Evolutionary conservation across 1,140 invertebrate species (phyloP).

Genomic region (Drosophila ananassae): DNA sequence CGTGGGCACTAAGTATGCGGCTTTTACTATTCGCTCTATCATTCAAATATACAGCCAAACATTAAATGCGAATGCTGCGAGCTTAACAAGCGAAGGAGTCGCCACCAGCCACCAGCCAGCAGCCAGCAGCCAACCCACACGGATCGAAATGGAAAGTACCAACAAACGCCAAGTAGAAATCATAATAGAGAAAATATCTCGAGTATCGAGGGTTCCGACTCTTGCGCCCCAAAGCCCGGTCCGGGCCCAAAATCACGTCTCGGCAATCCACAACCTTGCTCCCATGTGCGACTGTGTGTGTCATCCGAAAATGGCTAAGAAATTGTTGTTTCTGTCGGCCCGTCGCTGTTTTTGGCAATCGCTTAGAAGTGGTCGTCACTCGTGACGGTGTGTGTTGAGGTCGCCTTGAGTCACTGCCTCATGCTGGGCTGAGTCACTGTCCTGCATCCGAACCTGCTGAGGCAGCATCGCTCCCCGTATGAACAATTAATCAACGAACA

Average conservation of each 20-base stretch:
- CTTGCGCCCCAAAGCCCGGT: slow-evolving; percentile 6
- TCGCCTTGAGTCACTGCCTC: slow-evolving; percentile 10
- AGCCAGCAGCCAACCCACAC: slow-evolving; percentile 21
- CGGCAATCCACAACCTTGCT: slow-evolving; percentile 43
- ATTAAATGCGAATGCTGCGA: slow-evolving; percentile 48
- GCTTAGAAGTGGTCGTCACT: slow-evolving; percentile 62
- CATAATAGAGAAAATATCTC: slow-evolving; percentile 19
- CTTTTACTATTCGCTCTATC: slow-evolving; percentile 61
- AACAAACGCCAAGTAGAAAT: slow-evolving; percentile 3
- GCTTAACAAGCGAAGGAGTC: slow-evolving; percentile 8
- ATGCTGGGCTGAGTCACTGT: slow-evolving; percentile 55
- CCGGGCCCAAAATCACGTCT: slow-evolving; percentile 61
- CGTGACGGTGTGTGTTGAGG: slow-evolving; percentile 25
- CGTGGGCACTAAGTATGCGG: slow-evolving; percentile 77
- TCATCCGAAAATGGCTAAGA: slow-evolving; percentile 69
- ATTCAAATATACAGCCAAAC: slow-evolving; percentile 69
- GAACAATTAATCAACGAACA: slow-evolving; percentile 17
- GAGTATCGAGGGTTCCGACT: slow-evolving; percentile 1
- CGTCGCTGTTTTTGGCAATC: slow-evolving; percentile 61
- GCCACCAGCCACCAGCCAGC: no score
- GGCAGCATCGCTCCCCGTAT: slow-evolving; percentile 25
- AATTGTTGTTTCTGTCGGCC: slow-evolving; percentile 27
- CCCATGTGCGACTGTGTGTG: slow-evolving; percentile 11
- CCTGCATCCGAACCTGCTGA: slow-evolving; percentile 34
- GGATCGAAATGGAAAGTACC: slow-evolving; percentile 51